Evolutionary conservation across 2,888 invertebrate genomes (phyloP).

Genomic region (Nineta flava): DNA sequence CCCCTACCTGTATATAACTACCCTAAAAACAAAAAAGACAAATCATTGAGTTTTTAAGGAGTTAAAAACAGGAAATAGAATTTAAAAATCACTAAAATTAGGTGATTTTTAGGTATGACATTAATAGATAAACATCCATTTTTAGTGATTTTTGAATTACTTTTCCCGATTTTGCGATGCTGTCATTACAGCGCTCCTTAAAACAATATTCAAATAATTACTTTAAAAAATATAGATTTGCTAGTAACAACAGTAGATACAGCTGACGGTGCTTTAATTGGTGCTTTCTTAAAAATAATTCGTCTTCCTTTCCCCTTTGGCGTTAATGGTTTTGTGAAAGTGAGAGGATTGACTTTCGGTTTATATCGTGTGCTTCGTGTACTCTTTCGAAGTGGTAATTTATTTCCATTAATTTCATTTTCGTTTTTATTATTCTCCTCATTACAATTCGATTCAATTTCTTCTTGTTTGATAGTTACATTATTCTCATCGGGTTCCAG

Average conservation of each 20-base stretch:
- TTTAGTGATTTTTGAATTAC: too few relatives aligned
- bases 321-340: constrained; percentile 25
- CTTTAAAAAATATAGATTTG: constrained; percentile 61
- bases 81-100: constrained; percentile 2
- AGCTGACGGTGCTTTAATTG: constrained; percentile 64
- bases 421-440: constrained; percentile 24
- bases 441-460: constrained; percentile 21
- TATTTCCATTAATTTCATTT: constrained; percentile 29
- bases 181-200: too few relatives aligned
- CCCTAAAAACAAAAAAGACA: constrained; percentile 35
- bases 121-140: too few relatives aligned
- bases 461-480: constrained; percentile 15
- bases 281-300: constrained; percentile 61
- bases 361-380: constrained; percentile 37
- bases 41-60: neutral
- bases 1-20: constrained; percentile 74
- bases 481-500: constrained; percentile 20
- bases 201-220: too few relatives aligned
- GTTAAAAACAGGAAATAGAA: neutral
- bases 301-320: constrained; percentile 61
- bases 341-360: constrained; percentile 28
- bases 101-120: too few relatives aligned
- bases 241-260: constrained; percentile 71
- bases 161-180: too few relatives aligned
- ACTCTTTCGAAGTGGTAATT: constrained; percentile 39